phyloP scores from a whole-genome alignment of 2,888 invertebrate species.

The Barypeithes pellucidus region DNA sequence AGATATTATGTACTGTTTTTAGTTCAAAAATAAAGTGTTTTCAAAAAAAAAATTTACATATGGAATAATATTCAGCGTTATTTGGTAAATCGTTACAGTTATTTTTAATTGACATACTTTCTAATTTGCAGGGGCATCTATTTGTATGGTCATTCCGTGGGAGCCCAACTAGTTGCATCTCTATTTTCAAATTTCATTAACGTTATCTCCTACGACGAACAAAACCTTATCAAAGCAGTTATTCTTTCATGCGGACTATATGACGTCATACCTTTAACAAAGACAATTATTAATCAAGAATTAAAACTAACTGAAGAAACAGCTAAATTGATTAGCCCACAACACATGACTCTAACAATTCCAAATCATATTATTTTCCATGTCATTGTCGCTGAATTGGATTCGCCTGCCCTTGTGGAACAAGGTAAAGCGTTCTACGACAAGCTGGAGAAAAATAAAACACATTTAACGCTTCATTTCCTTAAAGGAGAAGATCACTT shows the following conservation, averaged over 20 bases:
- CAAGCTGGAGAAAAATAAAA: constrained; percentile 69
- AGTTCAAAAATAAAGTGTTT: too few species aligned
- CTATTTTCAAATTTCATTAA: constrained; percentile 72
- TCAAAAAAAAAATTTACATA: too few species aligned
- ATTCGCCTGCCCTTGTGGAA: constrained; percentile 78
- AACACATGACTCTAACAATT: constrained; percentile 51
- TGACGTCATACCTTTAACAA: constrained; percentile 80
- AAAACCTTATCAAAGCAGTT: constrained; percentile 74
- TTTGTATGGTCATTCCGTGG: constrained; percentile 89
- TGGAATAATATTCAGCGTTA: too few species aligned
- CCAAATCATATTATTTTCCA: constrained; percentile 64
- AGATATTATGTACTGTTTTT: too few species aligned
- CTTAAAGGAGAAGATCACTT: constrained; percentile 80
- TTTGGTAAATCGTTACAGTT: too few species aligned
- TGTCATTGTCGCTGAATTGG: constrained; percentile 78
- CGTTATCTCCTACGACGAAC: constrained; percentile 59
- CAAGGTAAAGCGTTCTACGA: constrained; percentile 78
- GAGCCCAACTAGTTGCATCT: constrained; percentile 84
- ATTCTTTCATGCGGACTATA: constrained; percentile 86
- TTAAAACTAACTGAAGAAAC: constrained; percentile 76
- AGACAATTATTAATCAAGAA: constrained; percentile 79
- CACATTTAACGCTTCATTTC: constrained; percentile 74
- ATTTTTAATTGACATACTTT: too few species aligned
- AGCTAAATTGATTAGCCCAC: constrained; percentile 71
- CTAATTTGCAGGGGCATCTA: constrained; percentile 78